These are phyloP conservation scores for Episyrphus balteatus DNA, from an alignment of 1,140 invertebrate species.

Conservation along the genomic window DNA sequence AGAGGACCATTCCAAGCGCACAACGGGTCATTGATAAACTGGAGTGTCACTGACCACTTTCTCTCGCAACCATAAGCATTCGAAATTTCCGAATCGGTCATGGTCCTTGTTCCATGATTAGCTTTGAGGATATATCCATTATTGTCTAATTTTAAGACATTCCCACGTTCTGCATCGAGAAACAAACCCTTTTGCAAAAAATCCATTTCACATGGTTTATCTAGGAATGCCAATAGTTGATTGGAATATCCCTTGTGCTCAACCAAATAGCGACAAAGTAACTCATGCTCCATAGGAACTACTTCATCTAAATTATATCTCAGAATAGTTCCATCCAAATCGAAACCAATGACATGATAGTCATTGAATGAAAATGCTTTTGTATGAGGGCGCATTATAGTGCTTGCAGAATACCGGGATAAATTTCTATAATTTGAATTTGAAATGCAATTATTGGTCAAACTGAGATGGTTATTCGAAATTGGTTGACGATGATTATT, in stretches of 20 bases:
- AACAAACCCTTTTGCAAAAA: slow-evolving; percentile 66
- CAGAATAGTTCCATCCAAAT: slow-evolving; percentile 64
- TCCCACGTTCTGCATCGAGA: slow-evolving; percentile 61
- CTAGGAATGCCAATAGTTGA: slow-evolving; percentile 42
- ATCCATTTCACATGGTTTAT: slow-evolving; percentile 41
- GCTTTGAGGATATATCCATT: slow-evolving; percentile 53
- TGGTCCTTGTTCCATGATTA: slow-evolving; percentile 54
- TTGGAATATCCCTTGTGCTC: slow-evolving; percentile 48
- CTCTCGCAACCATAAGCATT: slow-evolving; percentile 48
- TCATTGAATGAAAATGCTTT: slow-evolving; percentile 44
- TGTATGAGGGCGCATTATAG: slow-evolving; percentile 19
- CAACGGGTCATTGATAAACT: slow-evolving; percentile 45
- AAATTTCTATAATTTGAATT: neutral
- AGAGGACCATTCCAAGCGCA: slow-evolving; percentile 50
- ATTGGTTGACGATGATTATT: too few relatives aligned
- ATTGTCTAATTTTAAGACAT: slow-evolving; percentile 52
- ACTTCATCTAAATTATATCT: slow-evolving; percentile 51
- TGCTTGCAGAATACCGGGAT: slow-evolving; percentile 28
- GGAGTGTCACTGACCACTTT: slow-evolving; percentile 46
- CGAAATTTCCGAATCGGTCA: slow-evolving; percentile 48
- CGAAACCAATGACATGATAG: slow-evolving; percentile 72
- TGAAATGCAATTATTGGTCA: neutral
- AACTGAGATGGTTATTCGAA: too few relatives aligned
- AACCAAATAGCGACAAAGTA: slow-evolving; percentile 51
- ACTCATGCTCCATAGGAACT: slow-evolving; percentile 51